A percentile compares a stretch with the other conserved stretches of the same genome.
These are phyloP conservation scores for Microctonus brassicae DNA, from an alignment of 2,888 invertebrate species.

Conservation along the genomic window DNA sequence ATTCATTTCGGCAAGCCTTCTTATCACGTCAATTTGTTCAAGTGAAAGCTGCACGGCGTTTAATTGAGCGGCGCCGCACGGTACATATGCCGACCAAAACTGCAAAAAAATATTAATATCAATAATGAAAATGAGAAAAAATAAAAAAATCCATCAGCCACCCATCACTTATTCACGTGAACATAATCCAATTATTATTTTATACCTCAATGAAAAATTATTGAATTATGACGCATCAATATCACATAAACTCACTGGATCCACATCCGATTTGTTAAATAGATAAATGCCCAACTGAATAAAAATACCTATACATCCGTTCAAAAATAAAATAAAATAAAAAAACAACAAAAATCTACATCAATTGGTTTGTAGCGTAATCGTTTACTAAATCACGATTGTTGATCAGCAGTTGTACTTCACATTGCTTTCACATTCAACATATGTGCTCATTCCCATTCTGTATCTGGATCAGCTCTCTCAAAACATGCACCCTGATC, in stretches of 20 bases:
- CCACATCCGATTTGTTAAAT: neutral
- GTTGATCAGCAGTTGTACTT: conserved; percentile 23
- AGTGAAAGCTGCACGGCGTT: conserved; percentile 88
- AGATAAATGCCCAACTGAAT: neutral
- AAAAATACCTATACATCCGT: neutral
- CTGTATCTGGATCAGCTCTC: conserved; percentile 4
- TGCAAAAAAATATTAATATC: conserved; percentile 69
- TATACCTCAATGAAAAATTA: neutral
- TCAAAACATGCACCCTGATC: neutral
- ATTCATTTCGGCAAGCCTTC: conserved; percentile 81
- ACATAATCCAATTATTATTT: too few species aligned
- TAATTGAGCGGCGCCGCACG: conserved; percentile 85
- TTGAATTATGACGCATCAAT: neutral
- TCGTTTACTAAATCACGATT: conserved; percentile 21
- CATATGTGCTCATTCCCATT: neutral
- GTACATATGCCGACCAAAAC: conserved; percentile 92
- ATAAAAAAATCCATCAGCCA: neutral
- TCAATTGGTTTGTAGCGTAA: conserved; percentile 26
- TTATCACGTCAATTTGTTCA: conserved; percentile 89
- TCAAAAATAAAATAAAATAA: neutral
- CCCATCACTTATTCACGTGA: neutral
- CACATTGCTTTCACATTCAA: conserved; percentile 5
- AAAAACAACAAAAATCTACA: neutral
- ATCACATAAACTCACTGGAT: neutral
- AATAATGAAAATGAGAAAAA: neutral